phyloP scores from a whole-genome alignment of 2,113 vertebrate genomes.

The Mus pahari region DNA sequence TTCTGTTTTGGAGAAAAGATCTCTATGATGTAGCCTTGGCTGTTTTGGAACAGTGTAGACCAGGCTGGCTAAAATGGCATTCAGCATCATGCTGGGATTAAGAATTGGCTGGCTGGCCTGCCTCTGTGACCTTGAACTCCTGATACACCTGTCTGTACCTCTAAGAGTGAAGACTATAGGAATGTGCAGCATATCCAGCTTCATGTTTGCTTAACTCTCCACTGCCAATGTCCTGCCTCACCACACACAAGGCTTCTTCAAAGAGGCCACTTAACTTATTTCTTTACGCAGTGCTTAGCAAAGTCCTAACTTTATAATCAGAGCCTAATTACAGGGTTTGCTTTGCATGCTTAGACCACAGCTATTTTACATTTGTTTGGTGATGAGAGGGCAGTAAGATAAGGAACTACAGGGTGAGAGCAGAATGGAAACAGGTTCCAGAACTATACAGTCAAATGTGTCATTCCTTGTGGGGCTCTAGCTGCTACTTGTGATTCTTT shows the following conservation, averaged over 20 bases:
- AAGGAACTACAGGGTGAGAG: not conserved
- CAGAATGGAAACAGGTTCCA: not conserved
- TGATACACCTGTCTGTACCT: not conserved
- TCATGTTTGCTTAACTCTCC: not conserved
- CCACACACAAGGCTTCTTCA: constrained; percentile 10
- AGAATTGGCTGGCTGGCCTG: not conserved
- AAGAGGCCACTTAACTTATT: constrained; percentile 2
- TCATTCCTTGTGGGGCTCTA: not conserved
- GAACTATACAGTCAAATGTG: constrained; percentile 24
- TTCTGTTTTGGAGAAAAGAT: not conserved
- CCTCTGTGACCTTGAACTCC: not conserved
- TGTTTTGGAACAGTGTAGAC: not conserved
- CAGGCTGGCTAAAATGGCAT: not conserved
- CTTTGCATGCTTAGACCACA: not conserved
- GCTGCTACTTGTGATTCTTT: constrained; percentile 30
- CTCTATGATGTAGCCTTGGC: not conserved
- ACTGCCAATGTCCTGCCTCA: not conserved
- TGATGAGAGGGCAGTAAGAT: constrained; percentile 32
- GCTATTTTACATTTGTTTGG: constrained; percentile 28
- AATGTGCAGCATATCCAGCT: not conserved
- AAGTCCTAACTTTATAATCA: constrained; percentile 40
- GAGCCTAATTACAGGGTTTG: constrained; percentile 22
- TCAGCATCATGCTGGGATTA: not conserved
- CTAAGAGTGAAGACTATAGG: not conserved
- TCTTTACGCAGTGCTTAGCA: constrained; percentile 2